Evolutionary conservation across 2,888 invertebrate species (phyloP).

Genomic region (Nephrotoma flavescens): DNA sequence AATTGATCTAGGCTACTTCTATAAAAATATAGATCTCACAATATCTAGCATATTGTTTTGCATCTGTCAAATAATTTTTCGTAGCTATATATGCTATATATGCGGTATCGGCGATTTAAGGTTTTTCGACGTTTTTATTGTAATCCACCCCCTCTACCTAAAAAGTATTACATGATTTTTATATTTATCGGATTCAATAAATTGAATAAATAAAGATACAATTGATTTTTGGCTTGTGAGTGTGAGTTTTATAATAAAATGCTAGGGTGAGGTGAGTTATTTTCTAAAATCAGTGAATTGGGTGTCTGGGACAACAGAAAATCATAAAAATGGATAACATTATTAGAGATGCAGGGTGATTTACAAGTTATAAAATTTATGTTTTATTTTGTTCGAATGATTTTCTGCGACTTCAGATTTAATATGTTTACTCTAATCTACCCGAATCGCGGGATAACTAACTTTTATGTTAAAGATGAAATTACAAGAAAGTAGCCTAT

Average conservation of each 20-base stretch:
- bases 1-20: not conserved
- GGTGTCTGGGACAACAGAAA: not conserved
- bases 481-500: too few relatives aligned
- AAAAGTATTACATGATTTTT: not conserved
- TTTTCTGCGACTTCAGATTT: too few relatives aligned
- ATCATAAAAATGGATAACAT: not conserved
- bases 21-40: not conserved
- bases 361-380: not conserved
- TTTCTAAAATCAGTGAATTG: not conserved
- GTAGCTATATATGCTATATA: not conserved
- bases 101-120: not conserved
- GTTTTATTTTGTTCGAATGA: too few relatives aligned
- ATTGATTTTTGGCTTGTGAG: not conserved
- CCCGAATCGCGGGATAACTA: too few relatives aligned
- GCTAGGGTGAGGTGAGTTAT: not conserved
- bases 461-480: too few relatives aligned
- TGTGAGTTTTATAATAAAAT: not conserved
- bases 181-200: not conserved
- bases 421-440: too few relatives aligned
- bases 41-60: not conserved
- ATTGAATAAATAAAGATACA: not conserved
- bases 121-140: conserved; percentile 7
- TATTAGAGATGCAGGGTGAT: not conserved
- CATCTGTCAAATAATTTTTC: conserved; percentile 9
- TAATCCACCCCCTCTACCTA: conserved; percentile 11